phyloP scores from a whole-genome alignment of 2,797 vertebrate species.

The Labroides dimidiatus region DNA sequence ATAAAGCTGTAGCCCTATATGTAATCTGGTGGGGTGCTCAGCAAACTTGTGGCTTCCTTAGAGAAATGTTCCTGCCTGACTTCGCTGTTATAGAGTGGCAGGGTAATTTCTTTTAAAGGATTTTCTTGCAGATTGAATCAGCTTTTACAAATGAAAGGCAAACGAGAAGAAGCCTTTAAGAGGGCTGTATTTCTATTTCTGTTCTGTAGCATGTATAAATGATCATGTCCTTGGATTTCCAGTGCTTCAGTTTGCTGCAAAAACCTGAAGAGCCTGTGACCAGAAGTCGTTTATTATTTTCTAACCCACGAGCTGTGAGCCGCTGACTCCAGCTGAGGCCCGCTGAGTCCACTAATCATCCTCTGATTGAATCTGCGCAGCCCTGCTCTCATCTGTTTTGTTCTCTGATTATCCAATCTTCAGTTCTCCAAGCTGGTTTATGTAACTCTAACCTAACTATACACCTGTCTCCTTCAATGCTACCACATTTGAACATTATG shows the following conservation, averaged over 20 bases:
- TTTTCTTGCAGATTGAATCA: too few species aligned
- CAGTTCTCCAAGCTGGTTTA: conserved; percentile 12
- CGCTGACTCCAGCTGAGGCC: conserved; percentile 43
- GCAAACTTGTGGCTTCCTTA: conserved; percentile 1
- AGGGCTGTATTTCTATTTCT: not conserved
- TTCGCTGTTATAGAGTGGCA: too few species aligned
- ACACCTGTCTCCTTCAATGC: conserved; percentile 14
- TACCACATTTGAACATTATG: conserved; percentile 20
- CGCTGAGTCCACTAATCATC: conserved; percentile 54
- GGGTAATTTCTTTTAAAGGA: too few species aligned
- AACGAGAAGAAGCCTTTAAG: too few species aligned
- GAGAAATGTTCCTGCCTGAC: too few species aligned
- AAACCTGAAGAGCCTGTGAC: conserved; percentile 27
- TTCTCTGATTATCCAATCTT: conserved; percentile 30
- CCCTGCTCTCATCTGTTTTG: conserved; percentile 39
- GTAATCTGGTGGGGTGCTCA: too few species aligned
- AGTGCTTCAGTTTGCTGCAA: conserved; percentile 23
- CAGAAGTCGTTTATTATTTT: conserved; percentile 53
- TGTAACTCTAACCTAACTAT: conserved; percentile 8
- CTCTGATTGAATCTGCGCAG: conserved; percentile 48
- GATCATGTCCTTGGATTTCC: conserved; percentile 18
- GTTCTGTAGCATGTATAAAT: conserved; percentile 23
- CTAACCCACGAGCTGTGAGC: conserved; percentile 36
- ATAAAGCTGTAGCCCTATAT: too few species aligned
- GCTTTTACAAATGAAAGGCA: too few species aligned